A percentile compares a stretch with the other conserved stretches of the same genome.
phyloP scores from a whole-genome alignment of 2,113 vertebrate species.

The Festucalex cinctus region DNA sequence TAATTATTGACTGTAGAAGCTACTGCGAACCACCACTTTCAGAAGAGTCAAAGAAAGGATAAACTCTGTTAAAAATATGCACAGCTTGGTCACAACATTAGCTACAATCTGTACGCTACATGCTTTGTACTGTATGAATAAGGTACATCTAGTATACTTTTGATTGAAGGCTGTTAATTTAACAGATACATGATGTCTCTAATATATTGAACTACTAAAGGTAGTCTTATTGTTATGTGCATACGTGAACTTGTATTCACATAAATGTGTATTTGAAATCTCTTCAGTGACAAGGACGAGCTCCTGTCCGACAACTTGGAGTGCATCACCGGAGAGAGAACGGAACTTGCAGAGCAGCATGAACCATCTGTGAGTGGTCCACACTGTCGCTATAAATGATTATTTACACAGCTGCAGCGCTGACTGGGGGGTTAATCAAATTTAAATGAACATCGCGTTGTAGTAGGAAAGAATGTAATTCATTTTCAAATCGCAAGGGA shows the following conservation, averaged over 20 bases:
- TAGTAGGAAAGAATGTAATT: too few relatives aligned
- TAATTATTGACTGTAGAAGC: not conserved
- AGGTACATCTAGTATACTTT: too few relatives aligned
- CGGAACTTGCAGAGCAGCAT: constrained; percentile 53
- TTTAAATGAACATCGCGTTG: too few relatives aligned
- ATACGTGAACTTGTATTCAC: not conserved
- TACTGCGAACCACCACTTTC: not conserved
- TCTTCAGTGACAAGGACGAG: constrained; percentile 63
- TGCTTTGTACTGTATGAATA: too few relatives aligned
- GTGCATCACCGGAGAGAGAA: constrained; percentile 31
- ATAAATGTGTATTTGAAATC: constrained; percentile 12
- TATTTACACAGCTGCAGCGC: not conserved
- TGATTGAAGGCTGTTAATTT: too few relatives aligned
- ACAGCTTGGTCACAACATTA: not conserved
- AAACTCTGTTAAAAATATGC: too few relatives aligned
- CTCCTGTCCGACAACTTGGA: constrained; percentile 54
- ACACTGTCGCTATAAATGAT: not conserved
- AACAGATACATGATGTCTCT: not conserved
- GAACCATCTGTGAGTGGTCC: constrained; percentile 57
- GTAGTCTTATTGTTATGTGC: too few relatives aligned
- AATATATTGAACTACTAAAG: not conserved
- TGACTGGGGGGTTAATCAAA: too few relatives aligned
- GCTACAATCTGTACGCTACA: too few relatives aligned
- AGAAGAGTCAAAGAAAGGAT: too few relatives aligned
- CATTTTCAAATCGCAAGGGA: too few relatives aligned